Evolutionary conservation across 2,113 vertebrate genomes (phyloP).

Genomic region (Lagopus muta): DNA sequence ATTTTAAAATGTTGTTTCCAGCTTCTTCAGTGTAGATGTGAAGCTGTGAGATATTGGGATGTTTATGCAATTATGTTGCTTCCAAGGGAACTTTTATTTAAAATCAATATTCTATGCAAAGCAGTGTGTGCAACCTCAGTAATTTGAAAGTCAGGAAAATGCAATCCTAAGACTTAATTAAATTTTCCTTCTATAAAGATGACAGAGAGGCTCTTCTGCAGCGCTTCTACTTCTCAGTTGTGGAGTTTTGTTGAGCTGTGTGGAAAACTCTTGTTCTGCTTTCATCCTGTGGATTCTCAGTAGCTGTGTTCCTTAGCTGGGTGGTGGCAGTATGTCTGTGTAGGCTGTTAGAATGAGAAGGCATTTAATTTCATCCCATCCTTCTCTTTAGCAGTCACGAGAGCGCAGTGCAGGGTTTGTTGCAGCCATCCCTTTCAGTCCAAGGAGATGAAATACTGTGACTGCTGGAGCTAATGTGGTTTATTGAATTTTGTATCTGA

Average conservation of each 20-base stretch:
- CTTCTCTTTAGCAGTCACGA: not conserved
- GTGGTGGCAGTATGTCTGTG: not conserved
- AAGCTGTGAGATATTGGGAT: not conserved
- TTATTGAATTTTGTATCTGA: not conserved
- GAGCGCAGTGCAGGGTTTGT: not conserved
- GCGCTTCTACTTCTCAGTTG: not conserved
- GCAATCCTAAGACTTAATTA: not conserved
- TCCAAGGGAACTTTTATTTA: not conserved
- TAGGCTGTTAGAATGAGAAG: not conserved
- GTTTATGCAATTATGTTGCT: not conserved
- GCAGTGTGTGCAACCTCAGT: not conserved
- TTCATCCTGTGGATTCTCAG: not conserved
- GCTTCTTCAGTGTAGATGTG: not conserved
- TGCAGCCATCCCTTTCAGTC: not conserved
- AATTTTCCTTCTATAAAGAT: not conserved
- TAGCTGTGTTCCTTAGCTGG: not conserved
- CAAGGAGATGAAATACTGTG: not conserved
- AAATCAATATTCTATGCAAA: not conserved
- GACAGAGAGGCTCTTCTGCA: not conserved
- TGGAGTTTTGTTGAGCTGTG: not conserved
- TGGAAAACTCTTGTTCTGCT: not conserved
- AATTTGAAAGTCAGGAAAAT: not conserved
- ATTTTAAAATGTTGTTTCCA: not conserved
- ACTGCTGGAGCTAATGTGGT: not conserved
- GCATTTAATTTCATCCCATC: not conserved